These are phyloP conservation scores for Peromyscus melanophrys DNA, from an alignment of 2,797 vertebrate species.

Conservation along the genomic window DNA sequence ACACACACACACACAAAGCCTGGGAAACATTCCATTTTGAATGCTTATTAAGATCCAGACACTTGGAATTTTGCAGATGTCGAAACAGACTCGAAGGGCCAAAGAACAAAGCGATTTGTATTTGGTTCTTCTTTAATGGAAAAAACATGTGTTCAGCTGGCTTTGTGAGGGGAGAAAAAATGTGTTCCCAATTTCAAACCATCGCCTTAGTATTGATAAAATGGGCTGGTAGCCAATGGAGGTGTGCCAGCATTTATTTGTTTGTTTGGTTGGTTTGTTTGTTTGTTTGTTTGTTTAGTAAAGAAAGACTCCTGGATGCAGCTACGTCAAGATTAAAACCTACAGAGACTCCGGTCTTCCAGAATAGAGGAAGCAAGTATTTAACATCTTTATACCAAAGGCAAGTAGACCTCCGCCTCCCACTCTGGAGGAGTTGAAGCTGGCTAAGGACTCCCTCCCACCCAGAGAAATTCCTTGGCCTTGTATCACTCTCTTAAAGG, in stretches of 20 bases:
- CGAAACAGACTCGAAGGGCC: slow-evolving; percentile 58
- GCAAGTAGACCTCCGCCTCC: background rate
- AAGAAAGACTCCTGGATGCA: slow-evolving; percentile 30
- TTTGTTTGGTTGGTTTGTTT: background rate
- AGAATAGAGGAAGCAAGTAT: background rate
- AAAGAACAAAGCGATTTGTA: slow-evolving; percentile 67
- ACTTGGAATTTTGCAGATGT: slow-evolving; percentile 71
- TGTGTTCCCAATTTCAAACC: slow-evolving; percentile 44
- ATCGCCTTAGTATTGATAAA: slow-evolving; percentile 27
- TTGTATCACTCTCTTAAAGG: background rate
- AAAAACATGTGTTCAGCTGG: slow-evolving; percentile 71
- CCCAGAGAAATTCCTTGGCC: background rate
- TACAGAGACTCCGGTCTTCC: background rate
- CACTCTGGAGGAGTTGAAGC: background rate
- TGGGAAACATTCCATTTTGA: slow-evolving; percentile 56
- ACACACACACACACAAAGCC: background rate
- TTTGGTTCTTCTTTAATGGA: slow-evolving; percentile 62
- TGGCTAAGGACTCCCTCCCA: background rate
- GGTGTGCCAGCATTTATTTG: background rate
- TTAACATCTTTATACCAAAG: background rate
- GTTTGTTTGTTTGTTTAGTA: background rate
- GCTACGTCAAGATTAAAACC: slow-evolving; percentile 1
- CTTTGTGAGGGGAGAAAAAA: slow-evolving; percentile 27
- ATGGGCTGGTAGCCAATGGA: background rate
- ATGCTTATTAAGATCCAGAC: slow-evolving; percentile 59